phyloP scores from a whole-genome alignment of 2,113 vertebrate genomes.

The human region DNA sequence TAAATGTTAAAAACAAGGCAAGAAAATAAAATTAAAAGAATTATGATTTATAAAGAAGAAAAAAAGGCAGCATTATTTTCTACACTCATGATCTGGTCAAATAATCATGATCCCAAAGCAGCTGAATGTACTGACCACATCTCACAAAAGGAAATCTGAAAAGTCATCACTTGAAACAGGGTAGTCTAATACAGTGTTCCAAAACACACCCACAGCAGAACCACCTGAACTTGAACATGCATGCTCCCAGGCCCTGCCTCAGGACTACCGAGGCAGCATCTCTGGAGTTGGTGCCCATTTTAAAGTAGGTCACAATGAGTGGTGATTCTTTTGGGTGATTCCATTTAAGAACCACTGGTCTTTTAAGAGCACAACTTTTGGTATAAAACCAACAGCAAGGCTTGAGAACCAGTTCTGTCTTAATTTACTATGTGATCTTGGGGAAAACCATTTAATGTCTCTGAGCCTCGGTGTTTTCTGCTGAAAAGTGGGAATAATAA shows the following conservation, averaged over 20 bases:
- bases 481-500: background rate
- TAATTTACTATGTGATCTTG: background rate
- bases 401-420: background rate
- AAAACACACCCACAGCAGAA: background rate
- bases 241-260: accelerated
- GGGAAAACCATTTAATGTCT: background rate
- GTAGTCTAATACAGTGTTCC: too few species aligned
- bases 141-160: background rate
- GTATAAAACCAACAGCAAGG: background rate
- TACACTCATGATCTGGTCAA: background rate
- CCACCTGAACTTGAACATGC: background rate
- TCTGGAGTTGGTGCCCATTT: background rate
- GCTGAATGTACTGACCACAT: background rate
- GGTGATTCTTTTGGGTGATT: background rate
- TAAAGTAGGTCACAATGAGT: background rate
- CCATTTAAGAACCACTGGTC: background rate
- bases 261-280: background rate
- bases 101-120: background rate
- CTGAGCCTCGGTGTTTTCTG: background rate
- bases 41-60: background rate
- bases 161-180: background rate
- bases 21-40: background rate
- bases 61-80: background rate
- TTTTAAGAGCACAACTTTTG: background rate
- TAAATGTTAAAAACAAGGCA: background rate